These are phyloP conservation scores for Taphrorychus bicolor DNA, from an alignment of 2,888 invertebrate genomes.

Conservation along the genomic window DNA sequence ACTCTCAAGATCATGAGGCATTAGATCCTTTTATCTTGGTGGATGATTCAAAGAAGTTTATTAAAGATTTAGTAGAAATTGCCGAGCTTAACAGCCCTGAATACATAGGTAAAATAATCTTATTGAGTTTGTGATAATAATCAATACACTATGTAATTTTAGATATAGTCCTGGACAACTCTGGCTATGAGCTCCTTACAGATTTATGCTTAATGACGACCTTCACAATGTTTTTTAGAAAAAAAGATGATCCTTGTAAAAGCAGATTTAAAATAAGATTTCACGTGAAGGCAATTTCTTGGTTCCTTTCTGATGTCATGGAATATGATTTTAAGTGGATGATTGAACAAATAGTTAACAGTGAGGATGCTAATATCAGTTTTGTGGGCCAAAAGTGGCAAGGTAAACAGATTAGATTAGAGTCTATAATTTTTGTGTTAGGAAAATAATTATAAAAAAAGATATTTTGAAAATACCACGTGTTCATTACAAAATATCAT, in stretches of 20 bases:
- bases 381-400: conserved; percentile 68
- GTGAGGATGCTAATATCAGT: conserved; percentile 50
- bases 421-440: background rate
- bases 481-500: background rate
- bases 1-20: conserved; percentile 64
- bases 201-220: conserved; percentile 90
- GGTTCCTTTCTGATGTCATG: conserved; percentile 95
- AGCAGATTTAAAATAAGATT: conserved; percentile 68
- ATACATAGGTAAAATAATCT: conserved; percentile 33
- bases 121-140: too few species aligned
- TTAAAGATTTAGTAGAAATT: conserved; percentile 53
- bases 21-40: conserved; percentile 68
- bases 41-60: conserved; percentile 63
- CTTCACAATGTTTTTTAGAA: conserved; percentile 67
- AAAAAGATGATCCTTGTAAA: conserved; percentile 49
- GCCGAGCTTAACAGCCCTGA: conserved; percentile 10
- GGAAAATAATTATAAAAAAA: background rate
- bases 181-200: conserved; percentile 90
- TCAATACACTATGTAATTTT: too few species aligned
- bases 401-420: too few species aligned
- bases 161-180: conserved; percentile 90
- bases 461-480: too few species aligned
- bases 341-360: conserved; percentile 61
- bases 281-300: conserved; percentile 88
- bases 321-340: conserved; percentile 76